phyloP scores from a whole-genome alignment of 2,113 vertebrate species.

The Benitochromis conjunctus region DNA sequence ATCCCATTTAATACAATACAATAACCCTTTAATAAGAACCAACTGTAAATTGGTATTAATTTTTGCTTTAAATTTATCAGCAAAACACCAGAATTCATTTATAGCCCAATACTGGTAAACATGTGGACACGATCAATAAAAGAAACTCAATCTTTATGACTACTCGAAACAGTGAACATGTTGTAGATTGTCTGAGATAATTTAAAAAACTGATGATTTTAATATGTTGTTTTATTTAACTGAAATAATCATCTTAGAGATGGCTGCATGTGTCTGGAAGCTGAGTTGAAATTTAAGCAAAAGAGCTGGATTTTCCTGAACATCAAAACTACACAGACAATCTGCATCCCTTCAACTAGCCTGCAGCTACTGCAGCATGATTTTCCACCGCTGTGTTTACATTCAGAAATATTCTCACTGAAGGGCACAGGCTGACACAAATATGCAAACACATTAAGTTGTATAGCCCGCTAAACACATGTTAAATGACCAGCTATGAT shows the following conservation, averaged over 20 bases:
- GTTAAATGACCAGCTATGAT: not conserved
- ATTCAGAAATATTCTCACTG: not conserved
- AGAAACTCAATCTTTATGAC: not conserved
- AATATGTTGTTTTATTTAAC: not conserved
- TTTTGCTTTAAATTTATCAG: not conserved
- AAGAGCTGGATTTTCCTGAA: conserved; percentile 12
- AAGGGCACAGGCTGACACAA: not conserved
- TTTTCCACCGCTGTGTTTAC: not conserved
- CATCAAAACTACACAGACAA: not conserved
- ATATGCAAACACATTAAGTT: not conserved
- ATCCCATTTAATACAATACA: not conserved
- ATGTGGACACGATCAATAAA: not conserved
- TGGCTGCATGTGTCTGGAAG: conserved; percentile 2
- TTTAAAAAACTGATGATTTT: not conserved
- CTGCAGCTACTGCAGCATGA: not conserved
- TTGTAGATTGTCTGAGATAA: not conserved
- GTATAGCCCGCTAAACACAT: not conserved
- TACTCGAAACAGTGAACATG: not conserved
- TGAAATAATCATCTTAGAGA: not conserved
- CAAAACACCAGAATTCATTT: not conserved
- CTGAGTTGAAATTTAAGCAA: not conserved
- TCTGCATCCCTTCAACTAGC: not conserved
- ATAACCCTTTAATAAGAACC: not conserved
- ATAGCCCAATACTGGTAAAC: not conserved
- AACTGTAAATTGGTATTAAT: not conserved